Conservation (phyloP, 1,140 invertebrate genomes). For the Aphis gossypii region DNA sequence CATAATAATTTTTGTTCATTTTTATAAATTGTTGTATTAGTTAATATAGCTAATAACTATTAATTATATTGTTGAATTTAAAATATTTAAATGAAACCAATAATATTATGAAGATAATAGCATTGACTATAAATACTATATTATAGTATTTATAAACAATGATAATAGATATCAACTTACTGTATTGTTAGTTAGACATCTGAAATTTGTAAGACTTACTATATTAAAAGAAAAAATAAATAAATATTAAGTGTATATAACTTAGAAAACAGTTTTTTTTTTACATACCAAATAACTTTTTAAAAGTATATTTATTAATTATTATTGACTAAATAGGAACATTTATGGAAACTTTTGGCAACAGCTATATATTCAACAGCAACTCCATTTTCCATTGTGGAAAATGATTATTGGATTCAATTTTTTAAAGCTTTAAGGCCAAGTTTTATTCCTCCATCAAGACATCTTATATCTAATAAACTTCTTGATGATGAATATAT, state of each 20-base stretch:
- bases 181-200: neutral
- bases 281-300: neutral
- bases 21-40: neutral
- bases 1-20: neutral
- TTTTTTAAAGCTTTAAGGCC: neutral
- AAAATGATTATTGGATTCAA: neutral
- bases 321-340: neutral
- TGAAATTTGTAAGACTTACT: conserved; percentile 2
- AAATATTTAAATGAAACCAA: neutral
- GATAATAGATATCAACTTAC: neutral
- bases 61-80: neutral
- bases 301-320: neutral
- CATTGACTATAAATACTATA: too few relatives aligned
- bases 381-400: neutral
- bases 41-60: conserved; percentile 4
- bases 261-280: neutral
- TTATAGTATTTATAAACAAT: too few relatives aligned
- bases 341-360: neutral
- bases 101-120: neutral
- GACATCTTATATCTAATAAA: neutral
- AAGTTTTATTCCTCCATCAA: neutral
- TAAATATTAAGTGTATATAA: neutral
- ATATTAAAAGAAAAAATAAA: neutral
- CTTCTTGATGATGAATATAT: neutral
- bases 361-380: neutral